Evolutionary conservation across 1,140 invertebrate species (phyloP), one percentile per base, ranked within the genome.

Genomic region (Aricia agestis): DNA sequence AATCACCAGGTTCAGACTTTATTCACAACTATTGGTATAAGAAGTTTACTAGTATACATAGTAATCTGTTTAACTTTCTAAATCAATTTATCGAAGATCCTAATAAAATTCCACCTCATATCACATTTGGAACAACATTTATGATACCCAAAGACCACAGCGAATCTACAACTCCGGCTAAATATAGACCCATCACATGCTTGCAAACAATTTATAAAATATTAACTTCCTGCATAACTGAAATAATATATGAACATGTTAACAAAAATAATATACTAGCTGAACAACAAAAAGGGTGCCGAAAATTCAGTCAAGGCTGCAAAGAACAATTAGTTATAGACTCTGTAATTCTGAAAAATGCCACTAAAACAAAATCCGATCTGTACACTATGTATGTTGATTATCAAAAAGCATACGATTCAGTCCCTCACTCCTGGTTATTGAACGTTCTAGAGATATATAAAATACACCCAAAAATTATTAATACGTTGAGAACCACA

Each of bases 321-420:
- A 76, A 73, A 71, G 69, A 76, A 57, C 74, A 76, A 67, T 15
- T 76, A 45, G 59, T 68, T 11, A 71, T 73, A 70, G 72, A 74
- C 13, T 57, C 65, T 15, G 68, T 69, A 19, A 25, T 61, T 59
- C n/a, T 73, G n/a, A 73, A 67, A 57, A 41, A 61, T 17, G 63
- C 59, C 4, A 11, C 25, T 45, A 31, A 32, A 11, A 52, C 19
- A 7, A 69, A 72, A 31, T 11, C 15, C 6, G 25, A 69, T 69
- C 32, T 32, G 52, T 66, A 57, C 17, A 32, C 67, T 6, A 68
- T 72, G 67, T 72, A 72, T 36, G 45, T 69, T 2, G 71, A 72
- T 18, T 72, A 72, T 57, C 45, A 72, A 65, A 72, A 72, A 68
- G 67, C 71, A 7, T 72, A 67, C 18, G 70, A 72, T 13, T 72